Conservation (phyloP, 1,140 invertebrate species). For the Andricus grossulariae region DNA sequence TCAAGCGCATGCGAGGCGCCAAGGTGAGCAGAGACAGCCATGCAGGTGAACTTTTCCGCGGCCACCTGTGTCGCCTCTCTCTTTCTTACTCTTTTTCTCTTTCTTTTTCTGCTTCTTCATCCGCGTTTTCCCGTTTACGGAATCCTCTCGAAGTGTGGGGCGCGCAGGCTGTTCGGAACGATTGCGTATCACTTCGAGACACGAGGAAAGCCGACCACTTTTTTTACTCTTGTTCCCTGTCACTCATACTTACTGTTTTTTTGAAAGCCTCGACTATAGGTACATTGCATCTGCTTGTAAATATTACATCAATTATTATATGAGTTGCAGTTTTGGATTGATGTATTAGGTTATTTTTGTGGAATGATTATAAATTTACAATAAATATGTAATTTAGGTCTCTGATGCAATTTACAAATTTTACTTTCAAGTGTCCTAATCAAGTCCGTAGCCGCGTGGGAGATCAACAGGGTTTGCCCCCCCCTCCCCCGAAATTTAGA, state of each 20-base stretch:
- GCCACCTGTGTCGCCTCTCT: slow-evolving; percentile 55
- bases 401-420: no score
- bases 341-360: no score
- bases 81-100: slow-evolving; percentile 43
- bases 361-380: no score
- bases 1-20: slow-evolving; percentile 44
- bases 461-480: no score
- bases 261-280: neutral
- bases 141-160: slow-evolving; percentile 24
- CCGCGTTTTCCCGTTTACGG: slow-evolving; percentile 54
- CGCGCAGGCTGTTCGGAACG: neutral
- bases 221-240: neutral
- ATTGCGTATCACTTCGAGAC: neutral
- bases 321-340: no score
- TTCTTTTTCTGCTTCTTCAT: slow-evolving; percentile 48
- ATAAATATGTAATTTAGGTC: no score
- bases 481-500: no score
- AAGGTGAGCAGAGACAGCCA: slow-evolving; percentile 43
- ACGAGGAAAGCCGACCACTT: slow-evolving; percentile 34
- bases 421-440: no score
- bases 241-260: neutral
- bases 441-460: no score
- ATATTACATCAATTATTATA: no score
- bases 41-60: slow-evolving; percentile 55
- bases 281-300: neutral